A percentile compares a stretch with the other conserved stretches of the same genome.
These are phyloP conservation scores for Microcebus tavaratra DNA, from an alignment of 2,113 vertebrate species.

Conservation along the genomic window DNA sequence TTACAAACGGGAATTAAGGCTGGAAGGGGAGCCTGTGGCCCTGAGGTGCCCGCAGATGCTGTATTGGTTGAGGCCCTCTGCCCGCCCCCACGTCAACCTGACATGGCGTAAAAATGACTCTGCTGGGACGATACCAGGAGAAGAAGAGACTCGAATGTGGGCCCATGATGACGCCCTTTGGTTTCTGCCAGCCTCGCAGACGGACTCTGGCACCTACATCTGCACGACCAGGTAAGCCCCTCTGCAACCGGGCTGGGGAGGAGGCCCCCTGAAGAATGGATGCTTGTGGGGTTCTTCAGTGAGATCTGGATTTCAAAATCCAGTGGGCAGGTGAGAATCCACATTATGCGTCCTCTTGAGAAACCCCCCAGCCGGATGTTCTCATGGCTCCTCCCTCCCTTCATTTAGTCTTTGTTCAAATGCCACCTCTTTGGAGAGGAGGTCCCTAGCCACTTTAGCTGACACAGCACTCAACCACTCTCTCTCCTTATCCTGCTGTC, in stretches of 20 bases:
- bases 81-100: constrained; percentile 60
- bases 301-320: neutral
- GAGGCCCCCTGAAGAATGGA: neutral
- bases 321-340: no score
- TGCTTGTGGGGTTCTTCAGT: neutral
- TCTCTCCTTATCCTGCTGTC: neutral
- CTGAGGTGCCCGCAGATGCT: constrained; percentile 85
- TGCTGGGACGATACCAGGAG: neutral
- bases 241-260: accelerated
- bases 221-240: constrained; percentile 87
- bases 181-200: constrained; percentile 88
- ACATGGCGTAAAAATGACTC: constrained; percentile 83
- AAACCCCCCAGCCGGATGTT: neutral
- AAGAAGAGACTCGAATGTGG: constrained; percentile 80
- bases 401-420: neutral
- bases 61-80: constrained; percentile 66
- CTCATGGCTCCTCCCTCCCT: neutral
- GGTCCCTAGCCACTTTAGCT: neutral
- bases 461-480: neutral
- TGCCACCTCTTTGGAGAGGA: neutral
- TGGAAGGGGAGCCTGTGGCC: constrained; percentile 89
- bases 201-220: constrained; percentile 90
- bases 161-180: constrained; percentile 82
- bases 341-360: neutral
- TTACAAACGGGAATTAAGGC: constrained; percentile 73